phyloP scores from a whole-genome alignment of 2,888 invertebrate species.

The Sarcophaga carnaria region DNA sequence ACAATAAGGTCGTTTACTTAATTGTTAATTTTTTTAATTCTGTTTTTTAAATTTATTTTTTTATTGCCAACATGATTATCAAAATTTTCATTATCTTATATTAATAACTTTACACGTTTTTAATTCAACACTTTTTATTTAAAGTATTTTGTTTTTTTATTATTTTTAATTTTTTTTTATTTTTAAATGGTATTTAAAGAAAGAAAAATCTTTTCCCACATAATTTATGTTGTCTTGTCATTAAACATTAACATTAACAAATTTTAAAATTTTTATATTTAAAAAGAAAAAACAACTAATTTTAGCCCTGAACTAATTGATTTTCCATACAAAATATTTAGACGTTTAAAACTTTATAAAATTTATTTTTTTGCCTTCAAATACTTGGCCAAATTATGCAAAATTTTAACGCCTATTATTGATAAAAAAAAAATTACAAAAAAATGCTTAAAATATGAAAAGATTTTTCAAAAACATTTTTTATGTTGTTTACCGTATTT shows the following conservation, averaged over 20 bases:
- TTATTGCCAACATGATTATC: no score
- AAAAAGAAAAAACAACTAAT: background rate
- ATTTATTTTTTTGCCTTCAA: background rate
- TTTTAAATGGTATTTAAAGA: background rate
- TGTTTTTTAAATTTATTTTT: no score
- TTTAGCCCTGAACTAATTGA: background rate
- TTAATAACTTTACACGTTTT: no score
- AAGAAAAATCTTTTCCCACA: background rate
- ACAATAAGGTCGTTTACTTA: no score
- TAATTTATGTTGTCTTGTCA: background rate
- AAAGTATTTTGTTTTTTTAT: no score
- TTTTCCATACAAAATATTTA: slow-evolving; percentile 7
- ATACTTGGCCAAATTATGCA: background rate
- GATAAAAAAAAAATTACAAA: slow-evolving; percentile 7
- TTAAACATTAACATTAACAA: background rate
- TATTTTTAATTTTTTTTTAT: background rate
- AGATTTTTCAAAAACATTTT: background rate
- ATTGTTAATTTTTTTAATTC: no score
- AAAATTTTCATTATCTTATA: no score
- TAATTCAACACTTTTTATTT: no score
- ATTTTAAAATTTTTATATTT: background rate
- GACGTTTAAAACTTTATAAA: background rate
- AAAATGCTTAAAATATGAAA: background rate
- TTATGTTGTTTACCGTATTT: background rate
- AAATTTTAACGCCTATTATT: slow-evolving; percentile 3